phyloP scores from a whole-genome alignment of 2,888 invertebrate species.

The Mythimna impura region DNA sequence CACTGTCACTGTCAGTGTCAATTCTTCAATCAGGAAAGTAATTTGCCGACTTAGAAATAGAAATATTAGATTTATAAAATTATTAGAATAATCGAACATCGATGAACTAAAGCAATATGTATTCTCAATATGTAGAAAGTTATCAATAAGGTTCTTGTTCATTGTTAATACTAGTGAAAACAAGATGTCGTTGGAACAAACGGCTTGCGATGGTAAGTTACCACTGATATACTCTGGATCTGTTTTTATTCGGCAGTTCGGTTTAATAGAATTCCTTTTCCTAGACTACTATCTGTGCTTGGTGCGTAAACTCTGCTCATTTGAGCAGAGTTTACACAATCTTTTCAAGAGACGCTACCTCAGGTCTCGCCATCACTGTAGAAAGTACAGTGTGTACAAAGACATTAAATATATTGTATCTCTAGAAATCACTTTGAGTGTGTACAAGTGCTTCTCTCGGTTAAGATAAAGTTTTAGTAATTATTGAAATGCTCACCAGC shows the following conservation, averaged over 20 bases:
- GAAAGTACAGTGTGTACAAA: not conserved
- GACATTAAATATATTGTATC: no score
- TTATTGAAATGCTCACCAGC: not conserved
- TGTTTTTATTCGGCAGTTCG: not conserved
- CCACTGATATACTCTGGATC: not conserved
- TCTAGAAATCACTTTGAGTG: no score
- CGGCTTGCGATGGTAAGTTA: slow-evolving; percentile 96
- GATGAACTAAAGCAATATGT: slow-evolving; percentile 13
- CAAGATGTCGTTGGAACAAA: slow-evolving; percentile 95
- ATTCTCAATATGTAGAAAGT: slow-evolving; percentile 57
- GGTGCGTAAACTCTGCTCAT: not conserved
- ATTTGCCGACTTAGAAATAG: slow-evolving; percentile 13
- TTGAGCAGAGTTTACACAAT: not conserved
- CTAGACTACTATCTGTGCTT: not conserved
- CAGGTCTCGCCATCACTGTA: not conserved
- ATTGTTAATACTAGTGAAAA: slow-evolving; percentile 53
- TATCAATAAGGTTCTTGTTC: slow-evolving; percentile 47
- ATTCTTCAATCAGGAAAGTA: slow-evolving; percentile 10
- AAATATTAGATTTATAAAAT: slow-evolving; percentile 11
- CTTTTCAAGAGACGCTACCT: not conserved
- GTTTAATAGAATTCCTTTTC: not conserved
- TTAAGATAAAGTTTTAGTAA: not conserved
- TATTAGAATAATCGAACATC: slow-evolving; percentile 19
- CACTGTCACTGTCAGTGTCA: not conserved
- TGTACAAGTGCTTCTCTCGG: no score